Conservation (phyloP, 1,140 invertebrate genomes). For the Dinothrombium tinctorium region DNA sequence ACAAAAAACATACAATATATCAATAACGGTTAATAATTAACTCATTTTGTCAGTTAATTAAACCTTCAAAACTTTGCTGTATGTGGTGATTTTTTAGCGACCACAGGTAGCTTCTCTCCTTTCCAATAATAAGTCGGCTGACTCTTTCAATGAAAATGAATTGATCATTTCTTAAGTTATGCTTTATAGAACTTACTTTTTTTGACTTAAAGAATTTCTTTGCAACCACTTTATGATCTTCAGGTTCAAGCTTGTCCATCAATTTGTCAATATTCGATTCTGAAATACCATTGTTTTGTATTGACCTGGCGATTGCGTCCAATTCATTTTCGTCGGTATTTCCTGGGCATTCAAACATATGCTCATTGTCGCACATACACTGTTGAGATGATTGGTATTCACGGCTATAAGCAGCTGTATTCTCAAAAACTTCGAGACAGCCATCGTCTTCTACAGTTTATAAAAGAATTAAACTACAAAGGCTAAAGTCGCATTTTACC, state of each 20-base stretch:
- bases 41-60: too few relatives aligned
- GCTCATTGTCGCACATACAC: constrained; percentile 92
- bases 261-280: constrained; percentile 18
- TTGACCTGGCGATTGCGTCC: constrained; percentile 22
- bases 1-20: too few relatives aligned
- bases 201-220: constrained; percentile 37
- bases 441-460: constrained; percentile 40
- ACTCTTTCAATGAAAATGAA: background rate
- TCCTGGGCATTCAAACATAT: constrained; percentile 78
- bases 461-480: background rate
- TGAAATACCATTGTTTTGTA: constrained; percentile 17
- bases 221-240: constrained; percentile 41
- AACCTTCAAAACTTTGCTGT: too few relatives aligned
- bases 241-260: constrained; percentile 17
- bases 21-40: too few relatives aligned
- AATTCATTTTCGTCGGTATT: constrained; percentile 21
- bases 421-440: constrained; percentile 76
- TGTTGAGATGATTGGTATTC: constrained; percentile 77
- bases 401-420: constrained; percentile 80
- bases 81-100: too few relatives aligned
- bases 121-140: too few relatives aligned
- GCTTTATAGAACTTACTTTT: background rate
- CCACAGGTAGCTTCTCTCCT: too few relatives aligned
- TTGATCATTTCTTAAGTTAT: background rate
- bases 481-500: constrained; percentile 17